A percentile compares a stretch with the other conserved stretches of the same genome.
Evolutionary conservation across 2,888 invertebrate species (phyloP).

Genomic region (Erannis defoliaria): DNA sequence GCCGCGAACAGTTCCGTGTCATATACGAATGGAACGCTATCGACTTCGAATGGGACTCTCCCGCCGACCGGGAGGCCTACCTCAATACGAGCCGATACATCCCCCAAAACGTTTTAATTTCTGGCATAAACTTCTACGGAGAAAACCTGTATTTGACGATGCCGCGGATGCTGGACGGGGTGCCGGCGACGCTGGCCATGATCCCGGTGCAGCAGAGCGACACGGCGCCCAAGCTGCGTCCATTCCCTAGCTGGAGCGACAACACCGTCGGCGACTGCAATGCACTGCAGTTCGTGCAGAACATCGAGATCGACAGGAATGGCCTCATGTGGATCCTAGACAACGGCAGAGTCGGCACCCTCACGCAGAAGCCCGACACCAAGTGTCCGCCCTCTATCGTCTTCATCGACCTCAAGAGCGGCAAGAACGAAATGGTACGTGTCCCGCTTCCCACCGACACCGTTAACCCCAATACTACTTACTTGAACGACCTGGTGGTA

Average conservation of each 20-base stretch:
- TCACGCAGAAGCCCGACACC: conserved; percentile 81
- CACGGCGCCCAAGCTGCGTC: conserved; percentile 87
- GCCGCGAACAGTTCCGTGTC: conserved; percentile 88
- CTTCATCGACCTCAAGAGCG: conserved; percentile 88
- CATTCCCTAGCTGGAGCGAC: conserved; percentile 91
- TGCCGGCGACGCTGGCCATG: conserved; percentile 89
- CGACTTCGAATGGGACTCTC: conserved; percentile 89
- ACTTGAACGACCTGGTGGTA: conserved; percentile 91
- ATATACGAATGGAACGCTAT: conserved; percentile 91
- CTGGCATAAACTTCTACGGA: conserved; percentile 89
- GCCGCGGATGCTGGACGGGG: conserved; percentile 90
- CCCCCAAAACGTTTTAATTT: conserved; percentile 89
- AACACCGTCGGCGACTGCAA: conserved; percentile 89
- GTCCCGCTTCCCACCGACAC: conserved; percentile 88
- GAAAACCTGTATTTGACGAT: conserved; percentile 89
- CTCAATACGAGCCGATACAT: conserved; percentile 87
- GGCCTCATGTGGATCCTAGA: conserved; percentile 91
- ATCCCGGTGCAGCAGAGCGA: conserved; percentile 81
- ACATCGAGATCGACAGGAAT: conserved; percentile 90
- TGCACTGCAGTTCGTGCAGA: conserved; percentile 91
- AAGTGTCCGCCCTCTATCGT: conserved; percentile 90
- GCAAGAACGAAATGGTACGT: conserved; percentile 84
- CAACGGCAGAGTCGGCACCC: conserved; percentile 88
- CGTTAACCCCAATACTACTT: conserved; percentile 85
- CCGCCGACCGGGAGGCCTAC: conserved; percentile 83